Conservation (phyloP, 2,888 invertebrate genomes). For the Harpalus rufipes region DNA sequence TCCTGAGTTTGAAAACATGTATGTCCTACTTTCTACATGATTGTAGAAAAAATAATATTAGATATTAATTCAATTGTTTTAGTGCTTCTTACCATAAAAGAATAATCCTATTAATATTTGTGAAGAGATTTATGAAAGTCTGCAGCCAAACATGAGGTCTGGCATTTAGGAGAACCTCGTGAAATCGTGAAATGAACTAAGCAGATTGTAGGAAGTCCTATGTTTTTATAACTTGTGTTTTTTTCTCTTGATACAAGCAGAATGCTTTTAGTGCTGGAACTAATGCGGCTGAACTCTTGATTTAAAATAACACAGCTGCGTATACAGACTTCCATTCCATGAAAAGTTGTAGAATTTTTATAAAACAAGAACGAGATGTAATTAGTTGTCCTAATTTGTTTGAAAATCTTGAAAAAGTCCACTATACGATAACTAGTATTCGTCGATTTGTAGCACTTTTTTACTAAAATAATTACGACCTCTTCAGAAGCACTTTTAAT, state of each 20-base stretch:
- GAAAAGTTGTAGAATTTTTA: background rate
- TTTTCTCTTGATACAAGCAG: background rate
- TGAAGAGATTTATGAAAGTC: background rate
- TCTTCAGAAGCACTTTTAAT: constrained; percentile 56
- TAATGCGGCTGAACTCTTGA: constrained; percentile 37
- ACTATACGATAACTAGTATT: background rate
- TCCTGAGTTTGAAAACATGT: no score
- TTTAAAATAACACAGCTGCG: constrained; percentile 45
- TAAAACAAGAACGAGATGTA: background rate
- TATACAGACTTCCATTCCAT: background rate
- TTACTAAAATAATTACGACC: constrained; percentile 37
- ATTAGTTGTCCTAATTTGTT: background rate
- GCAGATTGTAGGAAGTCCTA: background rate
- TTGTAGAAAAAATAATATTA: no score
- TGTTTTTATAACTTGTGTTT: constrained; percentile 39
- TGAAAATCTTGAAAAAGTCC: background rate
- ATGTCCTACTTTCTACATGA: no score
- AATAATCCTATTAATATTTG: background rate
- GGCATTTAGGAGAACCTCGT: background rate
- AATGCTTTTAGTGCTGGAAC: constrained; percentile 8
- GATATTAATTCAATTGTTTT: no score
- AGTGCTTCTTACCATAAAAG: background rate
- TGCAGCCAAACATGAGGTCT: background rate
- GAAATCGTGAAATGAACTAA: constrained; percentile 13
- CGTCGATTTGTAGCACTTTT: constrained; percentile 33